Percentiles rank a stretch among this genome's conserved stretches.
These are phyloP conservation scores for Parascotia fuliginaria DNA, from an alignment of 2,888 invertebrate genomes.

Conservation along the genomic window DNA sequence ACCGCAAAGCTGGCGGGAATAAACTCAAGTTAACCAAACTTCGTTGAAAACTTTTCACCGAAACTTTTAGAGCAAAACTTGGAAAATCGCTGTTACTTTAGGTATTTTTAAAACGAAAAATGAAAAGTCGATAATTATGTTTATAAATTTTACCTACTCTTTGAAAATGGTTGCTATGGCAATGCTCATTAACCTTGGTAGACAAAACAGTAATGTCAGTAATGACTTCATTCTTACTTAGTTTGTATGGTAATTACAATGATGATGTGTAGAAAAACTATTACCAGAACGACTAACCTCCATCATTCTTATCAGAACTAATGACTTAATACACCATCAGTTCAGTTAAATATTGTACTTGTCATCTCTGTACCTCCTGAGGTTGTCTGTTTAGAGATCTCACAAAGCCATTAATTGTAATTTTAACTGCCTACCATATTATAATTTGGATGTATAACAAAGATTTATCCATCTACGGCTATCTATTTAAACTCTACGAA, in stretches of 20 bases:
- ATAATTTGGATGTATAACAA: no score
- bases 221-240: conserved; percentile 13
- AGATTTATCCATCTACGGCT: no score
- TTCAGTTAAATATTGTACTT: no score
- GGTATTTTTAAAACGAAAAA: background rate
- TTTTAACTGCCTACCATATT: no score
- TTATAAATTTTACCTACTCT: background rate
- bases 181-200: background rate
- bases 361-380: no score
- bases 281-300: conserved; percentile 6
- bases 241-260: conserved; percentile 14
- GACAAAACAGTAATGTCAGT: conserved; percentile 11
- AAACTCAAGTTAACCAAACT: background rate
- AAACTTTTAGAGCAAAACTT: background rate
- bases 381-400: no score
- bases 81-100: background rate
- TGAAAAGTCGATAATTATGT: background rate
- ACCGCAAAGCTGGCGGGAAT: background rate
- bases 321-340: no score
- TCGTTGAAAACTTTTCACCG: background rate
- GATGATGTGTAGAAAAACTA: conserved; percentile 17
- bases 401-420: no score
- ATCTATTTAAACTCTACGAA: background rate
- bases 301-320: conserved; percentile 1
- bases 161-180: background rate